Evolutionary conservation across 2,888 invertebrate species (phyloP), one percentile per base, ranked within the genome.

Genomic region (Spilarctia lutea): DNA sequence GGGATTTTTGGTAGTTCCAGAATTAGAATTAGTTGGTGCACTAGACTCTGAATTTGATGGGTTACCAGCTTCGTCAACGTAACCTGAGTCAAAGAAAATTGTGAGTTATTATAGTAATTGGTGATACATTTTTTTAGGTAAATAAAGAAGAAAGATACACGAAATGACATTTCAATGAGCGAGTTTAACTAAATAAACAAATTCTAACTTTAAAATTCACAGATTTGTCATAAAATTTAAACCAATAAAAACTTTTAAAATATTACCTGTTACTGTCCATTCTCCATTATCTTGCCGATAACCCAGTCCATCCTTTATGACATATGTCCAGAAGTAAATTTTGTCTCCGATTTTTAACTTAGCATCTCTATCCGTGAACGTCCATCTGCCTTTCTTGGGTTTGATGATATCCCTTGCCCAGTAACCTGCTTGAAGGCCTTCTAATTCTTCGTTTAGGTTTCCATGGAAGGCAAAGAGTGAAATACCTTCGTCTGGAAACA

Each of bases 241-340:
- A 30, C 3, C 1, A 30, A 20, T 30, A 68, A 24, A 20, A 30
- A 33, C 7, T 13, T 24, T 3, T 3, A 10, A 60, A 20, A 33
- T n/a, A 81, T 85, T 84, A 97, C 97, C 96, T 78, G 92, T 92
- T 1, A 97, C 96, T 4, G 89, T 94, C 93, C 96, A 96, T 74
- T 94, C 92, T 56, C 97, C 96, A 87, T 97, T 96, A 77, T 97
- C 96, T 83, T 97, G 96, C n/a, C 97, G 94, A 86, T 97, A 97
- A 0, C 98, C 98, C 39, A 97, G 88, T 0, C 97, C 97, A 80
- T 97, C 93, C 85, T 97, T 97, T 69, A 97, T 96, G 0, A 97
- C 97, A 85, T 97, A 97, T 0, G 97, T 96, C 98, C 98, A 98
- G 89, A 97, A 98, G 89, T 98, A 97, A 35, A 98, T 90, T 4